These are phyloP conservation scores for Coenonympha glycerion DNA, from an alignment of 2,888 invertebrate species.

Conservation along the genomic window DNA sequence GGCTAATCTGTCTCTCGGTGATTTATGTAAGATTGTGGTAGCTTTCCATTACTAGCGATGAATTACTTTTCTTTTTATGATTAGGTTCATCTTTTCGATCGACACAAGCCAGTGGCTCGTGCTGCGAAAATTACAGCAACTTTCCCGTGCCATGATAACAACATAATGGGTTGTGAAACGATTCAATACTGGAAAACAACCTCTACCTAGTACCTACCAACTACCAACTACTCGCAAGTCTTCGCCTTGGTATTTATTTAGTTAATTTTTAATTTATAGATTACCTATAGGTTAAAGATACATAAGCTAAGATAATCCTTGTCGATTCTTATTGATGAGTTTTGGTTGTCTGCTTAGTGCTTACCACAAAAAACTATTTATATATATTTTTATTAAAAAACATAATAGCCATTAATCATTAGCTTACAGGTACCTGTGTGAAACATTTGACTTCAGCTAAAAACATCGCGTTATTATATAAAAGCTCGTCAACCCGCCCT, in stretches of 20 bases:
- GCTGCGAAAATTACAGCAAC: conserved; percentile 23
- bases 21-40: conserved; percentile 14
- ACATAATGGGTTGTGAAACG: conserved; percentile 16
- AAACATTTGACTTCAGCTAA: no score
- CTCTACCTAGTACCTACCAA: not conserved
- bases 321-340: no score
- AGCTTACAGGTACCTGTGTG: no score
- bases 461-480: no score
- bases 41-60: conserved; percentile 22
- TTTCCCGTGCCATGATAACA: conserved; percentile 22
- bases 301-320: no score
- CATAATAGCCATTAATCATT: no score
- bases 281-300: no score
- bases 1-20: conserved; percentile 8
- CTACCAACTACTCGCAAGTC: not conserved
- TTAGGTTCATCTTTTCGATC: conserved; percentile 22
- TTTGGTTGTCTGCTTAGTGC: no score
- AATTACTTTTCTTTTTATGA: conserved; percentile 26
- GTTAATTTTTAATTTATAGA: not conserved
- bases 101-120: conserved; percentile 22
- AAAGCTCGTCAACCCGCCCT: no score
- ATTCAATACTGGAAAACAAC: conserved; percentile 5
- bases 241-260: not conserved
- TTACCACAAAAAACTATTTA: no score
- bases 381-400: no score